Base-by-base conservation (phyloP, 1,140 invertebrate species). In the Drosophila mojavensis region DNA sequence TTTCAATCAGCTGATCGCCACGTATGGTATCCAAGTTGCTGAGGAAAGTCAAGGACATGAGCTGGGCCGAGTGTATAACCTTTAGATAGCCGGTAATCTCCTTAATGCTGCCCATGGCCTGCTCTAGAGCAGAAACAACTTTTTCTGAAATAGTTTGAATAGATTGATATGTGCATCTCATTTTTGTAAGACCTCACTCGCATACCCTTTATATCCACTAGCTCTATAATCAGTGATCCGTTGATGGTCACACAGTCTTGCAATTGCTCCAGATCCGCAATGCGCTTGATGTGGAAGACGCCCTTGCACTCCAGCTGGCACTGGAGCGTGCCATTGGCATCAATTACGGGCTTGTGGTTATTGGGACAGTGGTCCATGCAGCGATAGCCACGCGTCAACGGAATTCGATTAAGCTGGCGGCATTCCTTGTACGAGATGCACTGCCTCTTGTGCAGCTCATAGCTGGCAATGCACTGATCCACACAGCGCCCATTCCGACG, bases 51-150 rank as follows among this genome's bases (percentile, higher is more conserved):
- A 98, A 91, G 0, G 96, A 97, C n/a, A 97, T 93, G 0, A 98
- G 85, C 1, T 96, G 95, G 70, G 95, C 95, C 28, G 96, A 97
- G 15, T 96, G 93, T 4, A 95, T 94, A 15, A 98, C 94, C 90
- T 97, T 96, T 1, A 98, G 90, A 85, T 96, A 97, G 9, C 95
- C 96, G 20, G 94, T 94, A 36, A 98, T 97, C 90, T 96, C 95
- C 82, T 96, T 95, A 41, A 98, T 95, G 83, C 93, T 94, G 30
- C 93, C 95, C 50, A 98, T 92, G 78, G 94, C 96, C 39, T 96
- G 94, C 86, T 97, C 96, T 30, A 98, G 93, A 81, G 58, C 68
- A 0, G 59, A 39, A 0, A 84, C 65, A 43, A 91, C 79, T 72
- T 91, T 84, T 24, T 81, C 91, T 91, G 41, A 11, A 47, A 66